phyloP scores from a whole-genome alignment of 2,113 vertebrate genomes.

The Gracilinanus agilis region DNA sequence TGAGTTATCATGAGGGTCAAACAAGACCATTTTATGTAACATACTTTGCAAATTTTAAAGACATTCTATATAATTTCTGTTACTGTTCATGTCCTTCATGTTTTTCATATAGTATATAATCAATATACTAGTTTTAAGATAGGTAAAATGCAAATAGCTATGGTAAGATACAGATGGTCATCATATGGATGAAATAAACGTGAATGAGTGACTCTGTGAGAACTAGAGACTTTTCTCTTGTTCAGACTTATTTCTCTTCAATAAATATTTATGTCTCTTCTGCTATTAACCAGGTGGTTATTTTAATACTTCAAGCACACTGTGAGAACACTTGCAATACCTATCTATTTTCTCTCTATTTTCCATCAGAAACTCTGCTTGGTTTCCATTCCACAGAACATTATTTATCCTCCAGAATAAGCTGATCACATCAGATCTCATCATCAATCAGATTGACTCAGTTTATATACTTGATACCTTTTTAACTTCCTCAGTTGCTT shows the following conservation, averaged over 20 bases:
- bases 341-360: neutral
- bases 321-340: neutral
- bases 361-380: neutral
- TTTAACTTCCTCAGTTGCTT: neutral
- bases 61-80: too few relatives aligned
- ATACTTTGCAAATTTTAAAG: neutral
- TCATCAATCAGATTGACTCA: neutral
- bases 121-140: neutral
- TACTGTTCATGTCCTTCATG: neutral
- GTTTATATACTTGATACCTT: neutral
- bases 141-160: neutral
- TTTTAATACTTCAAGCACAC: neutral
- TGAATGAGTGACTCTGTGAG: neutral
- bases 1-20: neutral
- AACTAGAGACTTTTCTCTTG: neutral
- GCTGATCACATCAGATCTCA: neutral
- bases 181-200: neutral
- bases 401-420: neutral
- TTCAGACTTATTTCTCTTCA: neutral
- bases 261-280: neutral
- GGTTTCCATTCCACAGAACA: neutral
- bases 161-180: neutral
- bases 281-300: neutral
- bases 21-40: neutral
- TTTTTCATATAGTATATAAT: neutral